Percentiles rank a stretch among this genome's conserved stretches.
These are phyloP conservation scores for Myotis lucifugus DNA, from an alignment of 2,113 vertebrate genomes.

Conservation along the genomic window DNA sequence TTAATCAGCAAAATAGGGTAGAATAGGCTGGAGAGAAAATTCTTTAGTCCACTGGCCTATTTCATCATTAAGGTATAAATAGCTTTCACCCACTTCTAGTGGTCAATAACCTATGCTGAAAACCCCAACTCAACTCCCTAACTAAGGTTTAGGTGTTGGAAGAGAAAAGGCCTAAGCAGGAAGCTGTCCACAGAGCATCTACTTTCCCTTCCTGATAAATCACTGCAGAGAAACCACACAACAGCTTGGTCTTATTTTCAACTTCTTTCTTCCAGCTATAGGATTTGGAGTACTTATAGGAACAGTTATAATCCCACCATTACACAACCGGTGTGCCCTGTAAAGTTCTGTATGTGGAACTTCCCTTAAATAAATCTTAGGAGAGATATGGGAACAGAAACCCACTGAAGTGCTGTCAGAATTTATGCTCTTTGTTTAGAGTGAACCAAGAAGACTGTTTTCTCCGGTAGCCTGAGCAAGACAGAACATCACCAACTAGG, in stretches of 20 bases:
- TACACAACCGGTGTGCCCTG: background rate
- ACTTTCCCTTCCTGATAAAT: slow-evolving; percentile 28
- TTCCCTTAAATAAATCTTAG: slow-evolving; percentile 45
- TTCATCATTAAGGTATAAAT: slow-evolving; percentile 49
- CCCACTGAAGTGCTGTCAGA: background rate
- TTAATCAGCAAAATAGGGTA: background rate
- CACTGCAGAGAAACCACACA: background rate
- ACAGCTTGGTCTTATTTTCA: background rate
- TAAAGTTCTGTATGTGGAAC: background rate
- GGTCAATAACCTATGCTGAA: slow-evolving; percentile 9
- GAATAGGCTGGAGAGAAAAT: background rate
- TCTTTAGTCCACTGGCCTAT: background rate
- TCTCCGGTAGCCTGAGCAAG: background rate
- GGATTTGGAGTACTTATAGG: background rate
- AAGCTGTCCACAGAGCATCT: background rate
- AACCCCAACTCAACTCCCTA: background rate
- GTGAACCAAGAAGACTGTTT: background rate
- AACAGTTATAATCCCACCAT: background rate
- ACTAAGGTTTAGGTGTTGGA: background rate
- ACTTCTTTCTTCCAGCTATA: background rate
- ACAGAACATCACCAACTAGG: background rate
- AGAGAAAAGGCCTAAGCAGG: slow-evolving; percentile 49
- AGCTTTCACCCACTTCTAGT: slow-evolving; percentile 40
- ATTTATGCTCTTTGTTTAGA: slow-evolving; percentile 16
- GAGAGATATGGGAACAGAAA: background rate